Base-by-base conservation (phyloP, 2,888 invertebrate species). In the Ypsolopha sequella region DNA sequence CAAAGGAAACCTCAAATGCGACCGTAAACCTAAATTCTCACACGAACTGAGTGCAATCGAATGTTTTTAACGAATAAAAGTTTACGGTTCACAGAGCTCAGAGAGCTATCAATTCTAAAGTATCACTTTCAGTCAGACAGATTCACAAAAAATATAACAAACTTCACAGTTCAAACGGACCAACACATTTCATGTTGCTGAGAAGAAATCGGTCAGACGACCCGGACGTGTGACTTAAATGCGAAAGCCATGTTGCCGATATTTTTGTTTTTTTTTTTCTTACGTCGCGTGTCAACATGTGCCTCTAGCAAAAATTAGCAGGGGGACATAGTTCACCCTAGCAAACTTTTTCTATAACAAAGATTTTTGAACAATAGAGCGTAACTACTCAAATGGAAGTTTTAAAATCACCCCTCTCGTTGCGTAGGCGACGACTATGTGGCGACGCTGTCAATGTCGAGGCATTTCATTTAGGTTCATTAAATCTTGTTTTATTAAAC, bases 221-320 rank as follows among this genome's bases (percentile, higher is more conserved):
- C 73, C 76, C 24, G 24, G 78, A 63, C 72, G 55, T 56, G 62
- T 61, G 59, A 62, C 63, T 75, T 65, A 77, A 80, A 84, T 80
- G 80, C 70, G 70, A 81, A 80, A 81, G 63, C 72, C 74, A 65
- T 82, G 82, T 85, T 48, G 10, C 36, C 24, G 24, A 24, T 24
- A 24, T 24, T 24, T 24, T 24, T 24, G 24, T 9, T 13, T 35
- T 76, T 79, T 76, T 79, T 76, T 80, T 75, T 79, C 69, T 67
- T 58, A 58, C 61, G 69, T 67, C 82, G 79, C 84, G 85, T 84
- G 86, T 84, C 86, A 79, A 80, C 85, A 81, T 84, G 82, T 79
- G 86, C 81, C 71, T 68, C 70, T 64, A 73, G 76, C 81, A 70
- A 75, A 85, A 86, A 85, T 86, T 86, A 85, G 82, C 84, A 74